Evolutionary conservation across 1,140 invertebrate species (phyloP).

Genomic region (Idris sp.): DNA sequence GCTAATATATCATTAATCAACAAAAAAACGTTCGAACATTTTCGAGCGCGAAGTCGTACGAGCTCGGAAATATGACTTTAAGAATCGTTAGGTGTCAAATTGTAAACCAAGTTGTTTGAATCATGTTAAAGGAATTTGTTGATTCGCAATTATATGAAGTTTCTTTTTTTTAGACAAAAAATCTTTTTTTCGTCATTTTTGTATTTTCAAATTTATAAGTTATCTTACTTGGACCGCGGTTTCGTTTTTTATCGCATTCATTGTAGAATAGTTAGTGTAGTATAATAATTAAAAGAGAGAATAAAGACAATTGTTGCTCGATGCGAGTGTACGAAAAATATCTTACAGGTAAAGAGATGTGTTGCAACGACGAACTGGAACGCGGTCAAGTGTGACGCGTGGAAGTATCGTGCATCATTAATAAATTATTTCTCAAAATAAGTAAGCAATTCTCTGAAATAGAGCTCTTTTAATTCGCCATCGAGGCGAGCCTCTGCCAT

Average conservation of each 20-base stretch:
- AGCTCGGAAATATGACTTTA: constrained; percentile 52
- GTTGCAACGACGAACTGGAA: constrained; percentile 56
- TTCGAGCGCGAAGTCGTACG: constrained; percentile 51
- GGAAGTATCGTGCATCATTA: constrained; percentile 63
- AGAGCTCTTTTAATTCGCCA: constrained; percentile 56
- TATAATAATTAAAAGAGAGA: not conserved
- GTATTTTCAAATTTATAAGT: too few relatives aligned
- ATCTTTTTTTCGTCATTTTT: too few relatives aligned
- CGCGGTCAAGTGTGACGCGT: constrained; percentile 62
- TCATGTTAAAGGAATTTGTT: too few relatives aligned
- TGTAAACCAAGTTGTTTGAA: constrained; percentile 16
- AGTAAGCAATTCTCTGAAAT: constrained; percentile 65
- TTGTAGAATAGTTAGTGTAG: constrained; percentile 8
- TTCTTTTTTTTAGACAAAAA: too few relatives aligned
- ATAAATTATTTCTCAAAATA: constrained; percentile 69
- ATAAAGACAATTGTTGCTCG: constrained; percentile 42
- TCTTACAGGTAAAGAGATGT: constrained; percentile 52
- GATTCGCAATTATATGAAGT: constrained; percentile 34
- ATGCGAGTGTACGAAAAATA: constrained; percentile 51
- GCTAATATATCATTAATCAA: constrained; percentile 59
- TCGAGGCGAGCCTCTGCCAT: constrained; percentile 61
- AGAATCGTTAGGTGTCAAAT: constrained; percentile 21
- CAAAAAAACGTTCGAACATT: constrained; percentile 25
- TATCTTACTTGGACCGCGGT: too few relatives aligned
- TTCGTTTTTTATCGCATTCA: too few relatives aligned